phyloP scores from a whole-genome alignment of 64 coral and sea anemone species.

The Astreopora myriophthalma region DNA sequence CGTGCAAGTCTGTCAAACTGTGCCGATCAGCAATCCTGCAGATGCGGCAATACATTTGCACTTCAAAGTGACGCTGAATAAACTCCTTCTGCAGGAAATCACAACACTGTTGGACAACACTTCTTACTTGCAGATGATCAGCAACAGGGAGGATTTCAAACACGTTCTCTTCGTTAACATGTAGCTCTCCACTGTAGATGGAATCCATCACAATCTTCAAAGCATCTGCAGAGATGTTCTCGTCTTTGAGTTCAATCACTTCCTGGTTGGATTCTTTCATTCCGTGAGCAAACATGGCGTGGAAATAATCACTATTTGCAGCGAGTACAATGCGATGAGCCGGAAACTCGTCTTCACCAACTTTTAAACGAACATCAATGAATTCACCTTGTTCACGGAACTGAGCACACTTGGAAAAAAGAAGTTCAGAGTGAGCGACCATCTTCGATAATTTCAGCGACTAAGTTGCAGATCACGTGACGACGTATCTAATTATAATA shows the following conservation, averaged over 20 bases:
- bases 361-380: constrained; percentile 79
- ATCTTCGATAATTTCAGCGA: background rate
- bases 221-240: background rate
- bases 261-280: background rate
- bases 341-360: constrained; percentile 34
- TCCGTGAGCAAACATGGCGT: constrained; percentile 67
- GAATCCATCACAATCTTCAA: background rate
- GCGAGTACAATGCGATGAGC: constrained; percentile 75
- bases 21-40: background rate
- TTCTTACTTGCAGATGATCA: background rate
- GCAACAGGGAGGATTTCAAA: background rate
- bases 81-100: background rate
- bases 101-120: constrained; percentile 16
- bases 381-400: constrained; percentile 10
- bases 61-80: background rate
- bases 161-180: background rate
- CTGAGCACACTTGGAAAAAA: background rate
- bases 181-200: background rate
- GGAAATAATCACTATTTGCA: constrained; percentile 82
- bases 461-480: too few relatives aligned
- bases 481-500: too few relatives aligned
- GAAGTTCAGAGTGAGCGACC: background rate
- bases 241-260: constrained; percentile 15
- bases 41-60: background rate
- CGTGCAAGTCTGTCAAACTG: background rate